phyloP scores from a whole-genome alignment of 2,113 vertebrate species.

The Crotalus viridis region DNA sequence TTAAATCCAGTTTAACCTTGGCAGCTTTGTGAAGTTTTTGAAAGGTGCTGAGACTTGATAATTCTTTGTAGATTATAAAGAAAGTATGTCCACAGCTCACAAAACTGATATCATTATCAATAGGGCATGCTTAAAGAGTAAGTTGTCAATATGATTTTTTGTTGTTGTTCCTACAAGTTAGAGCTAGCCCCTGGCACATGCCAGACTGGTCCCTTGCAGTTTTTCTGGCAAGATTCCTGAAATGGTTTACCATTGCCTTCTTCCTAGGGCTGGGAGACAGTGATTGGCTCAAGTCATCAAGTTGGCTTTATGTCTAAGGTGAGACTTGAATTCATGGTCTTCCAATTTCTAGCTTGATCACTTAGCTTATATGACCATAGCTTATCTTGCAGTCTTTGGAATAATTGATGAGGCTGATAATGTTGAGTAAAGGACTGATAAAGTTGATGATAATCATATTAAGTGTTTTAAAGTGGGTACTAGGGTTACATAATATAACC shows the following conservation, averaged over 20 bases:
- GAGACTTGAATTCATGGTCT: too few species aligned
- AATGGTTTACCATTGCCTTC: too few species aligned
- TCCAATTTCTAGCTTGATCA: too few species aligned
- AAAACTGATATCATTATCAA: not conserved
- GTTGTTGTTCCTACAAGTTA: too few species aligned
- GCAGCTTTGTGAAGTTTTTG: not conserved
- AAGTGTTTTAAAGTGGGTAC: not conserved
- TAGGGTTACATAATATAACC: not conserved
- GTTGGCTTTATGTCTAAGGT: too few species aligned
- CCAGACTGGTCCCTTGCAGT: not conserved
- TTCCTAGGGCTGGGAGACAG: too few species aligned
- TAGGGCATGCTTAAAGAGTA: not conserved
- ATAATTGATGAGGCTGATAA: not conserved
- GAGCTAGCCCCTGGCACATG: not conserved
- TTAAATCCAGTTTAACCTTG: not conserved
- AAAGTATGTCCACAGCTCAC: too few species aligned
- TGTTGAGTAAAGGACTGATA: not conserved
- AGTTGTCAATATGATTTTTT: not conserved
- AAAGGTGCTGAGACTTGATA: not conserved
- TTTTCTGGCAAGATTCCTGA: not conserved
- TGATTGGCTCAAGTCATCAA: too few species aligned
- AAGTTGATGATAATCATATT: not conserved
- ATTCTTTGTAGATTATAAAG: not conserved
- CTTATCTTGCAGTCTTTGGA: not conserved
- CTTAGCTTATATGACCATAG: too few species aligned